phyloP scores from a whole-genome alignment of 2,797 vertebrate species.

The Podarcis lilfordi region DNA sequence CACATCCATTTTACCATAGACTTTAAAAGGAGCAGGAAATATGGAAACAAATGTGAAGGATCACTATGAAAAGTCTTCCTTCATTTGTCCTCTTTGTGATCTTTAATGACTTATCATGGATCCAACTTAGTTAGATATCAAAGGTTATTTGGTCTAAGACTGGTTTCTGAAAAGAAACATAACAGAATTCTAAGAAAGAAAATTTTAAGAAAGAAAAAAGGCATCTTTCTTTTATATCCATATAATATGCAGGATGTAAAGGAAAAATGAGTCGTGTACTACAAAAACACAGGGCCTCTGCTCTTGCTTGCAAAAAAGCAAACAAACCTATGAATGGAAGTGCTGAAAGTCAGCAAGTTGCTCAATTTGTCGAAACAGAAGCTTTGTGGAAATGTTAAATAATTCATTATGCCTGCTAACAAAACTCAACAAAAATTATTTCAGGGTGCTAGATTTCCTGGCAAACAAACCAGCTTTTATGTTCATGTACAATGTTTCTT shows the following conservation, averaged over 20 bases:
- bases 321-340: background rate
- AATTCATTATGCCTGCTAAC: slow-evolving; percentile 4
- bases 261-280: background rate
- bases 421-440: slow-evolving; percentile 19
- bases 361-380: slow-evolving; percentile 23
- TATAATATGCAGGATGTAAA: background rate
- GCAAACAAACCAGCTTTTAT: background rate
- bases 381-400: slow-evolving; percentile 16
- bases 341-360: slow-evolving; percentile 18
- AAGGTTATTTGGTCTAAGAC: background rate
- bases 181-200: background rate
- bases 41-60: background rate
- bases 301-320: background rate
- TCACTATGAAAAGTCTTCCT: slow-evolving; percentile 4
- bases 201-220: slow-evolving; percentile 14
- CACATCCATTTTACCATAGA: slow-evolving; percentile 61
- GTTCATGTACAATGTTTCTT: background rate
- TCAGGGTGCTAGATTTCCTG: slow-evolving; percentile 4
- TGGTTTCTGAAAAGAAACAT: background rate
- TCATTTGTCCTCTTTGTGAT: background rate
- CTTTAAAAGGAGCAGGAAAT: slow-evolving; percentile 44
- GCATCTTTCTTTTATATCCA: background rate
- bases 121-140: background rate
- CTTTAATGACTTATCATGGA: background rate
- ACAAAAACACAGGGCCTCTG: slow-evolving; percentile 19